A percentile compares a stretch with the other conserved stretches of the same genome.
phyloP scores from a whole-genome alignment of 37 sponge, comb jelly and placozoan genomes.

The Cliona cf. orientalis region DNA sequence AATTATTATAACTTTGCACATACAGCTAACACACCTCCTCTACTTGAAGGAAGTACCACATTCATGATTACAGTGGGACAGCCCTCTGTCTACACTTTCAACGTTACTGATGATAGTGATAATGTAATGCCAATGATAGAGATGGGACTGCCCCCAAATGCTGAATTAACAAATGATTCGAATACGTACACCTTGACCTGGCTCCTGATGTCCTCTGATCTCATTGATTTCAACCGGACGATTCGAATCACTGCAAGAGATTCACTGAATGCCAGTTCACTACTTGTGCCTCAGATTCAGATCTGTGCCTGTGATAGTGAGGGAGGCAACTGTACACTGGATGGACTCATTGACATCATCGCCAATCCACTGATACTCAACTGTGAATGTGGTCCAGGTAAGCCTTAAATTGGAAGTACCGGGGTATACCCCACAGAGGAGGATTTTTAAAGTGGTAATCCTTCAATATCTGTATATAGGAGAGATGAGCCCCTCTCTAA shows the following conservation, averaged over 20 bases:
- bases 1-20: background rate
- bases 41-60: conserved; percentile 30
- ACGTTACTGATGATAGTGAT: conserved; percentile 19
- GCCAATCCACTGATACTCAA: conserved; percentile 17
- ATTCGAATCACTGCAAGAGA: conserved; percentile 49
- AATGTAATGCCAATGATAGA: conserved; percentile 10
- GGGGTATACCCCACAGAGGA: background rate
- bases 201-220: background rate
- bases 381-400: conserved; percentile 59
- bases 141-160: conserved; percentile 4
- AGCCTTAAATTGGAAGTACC: too few species aligned
- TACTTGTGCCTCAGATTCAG: conserved; percentile 24
- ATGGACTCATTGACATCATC: conserved; percentile 27
- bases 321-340: conserved; percentile 57
- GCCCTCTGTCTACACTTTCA: conserved; percentile 30
- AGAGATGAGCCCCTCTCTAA: too few species aligned
- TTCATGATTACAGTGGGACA: conserved; percentile 31
- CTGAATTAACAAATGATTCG: background rate
- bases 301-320: conserved; percentile 68
- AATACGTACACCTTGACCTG: conserved; percentile 26
- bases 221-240: background rate
- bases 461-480: too few species aligned
- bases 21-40: conserved; percentile 65
- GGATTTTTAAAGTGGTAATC: too few species aligned
- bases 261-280: conserved; percentile 9